Percentiles rank a stretch among this genome's conserved stretches.
Evolutionary conservation across 2,797 vertebrate genomes (phyloP).

Genomic region (Tenualosa ilisha): DNA sequence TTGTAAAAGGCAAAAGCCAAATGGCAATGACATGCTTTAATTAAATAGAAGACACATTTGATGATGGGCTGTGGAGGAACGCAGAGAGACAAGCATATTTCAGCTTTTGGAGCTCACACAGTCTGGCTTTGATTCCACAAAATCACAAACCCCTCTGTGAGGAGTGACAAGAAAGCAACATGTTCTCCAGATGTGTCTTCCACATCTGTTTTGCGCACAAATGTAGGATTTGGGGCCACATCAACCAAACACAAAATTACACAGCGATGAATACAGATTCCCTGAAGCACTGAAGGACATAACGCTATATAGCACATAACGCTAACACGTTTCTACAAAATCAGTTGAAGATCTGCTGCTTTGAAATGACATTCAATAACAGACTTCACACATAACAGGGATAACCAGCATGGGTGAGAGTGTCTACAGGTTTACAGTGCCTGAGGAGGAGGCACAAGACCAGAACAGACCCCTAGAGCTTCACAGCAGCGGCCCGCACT

Average conservation of each 20-base stretch:
- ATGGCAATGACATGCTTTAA: constrained; percentile 18
- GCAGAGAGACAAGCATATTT: background rate
- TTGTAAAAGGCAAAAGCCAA: background rate
- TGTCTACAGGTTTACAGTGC: background rate
- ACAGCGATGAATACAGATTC: background rate
- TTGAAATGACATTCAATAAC: background rate
- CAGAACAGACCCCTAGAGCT: background rate
- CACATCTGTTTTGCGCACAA: background rate
- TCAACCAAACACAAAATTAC: background rate
- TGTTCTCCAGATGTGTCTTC: background rate
- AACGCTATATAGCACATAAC: too few species aligned
- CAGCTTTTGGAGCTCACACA: background rate
- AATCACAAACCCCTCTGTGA: background rate
- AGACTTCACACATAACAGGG: background rate
- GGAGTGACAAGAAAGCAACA: background rate
- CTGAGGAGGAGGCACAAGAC: background rate
- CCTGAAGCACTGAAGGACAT: background rate
- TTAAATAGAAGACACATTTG: constrained; percentile 39
- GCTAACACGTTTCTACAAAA: too few species aligned
- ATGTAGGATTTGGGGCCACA: background rate
- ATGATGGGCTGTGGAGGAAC: background rate
- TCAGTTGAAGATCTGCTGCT: too few species aligned
- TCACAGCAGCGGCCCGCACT: background rate
- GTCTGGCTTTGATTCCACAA: constrained; percentile 35
- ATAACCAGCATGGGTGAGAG: background rate